Evolutionary conservation across 1,140 invertebrate genomes (phyloP), one percentile per base, ranked within the genome.

Genomic region (Berghia stephanieae): DNA sequence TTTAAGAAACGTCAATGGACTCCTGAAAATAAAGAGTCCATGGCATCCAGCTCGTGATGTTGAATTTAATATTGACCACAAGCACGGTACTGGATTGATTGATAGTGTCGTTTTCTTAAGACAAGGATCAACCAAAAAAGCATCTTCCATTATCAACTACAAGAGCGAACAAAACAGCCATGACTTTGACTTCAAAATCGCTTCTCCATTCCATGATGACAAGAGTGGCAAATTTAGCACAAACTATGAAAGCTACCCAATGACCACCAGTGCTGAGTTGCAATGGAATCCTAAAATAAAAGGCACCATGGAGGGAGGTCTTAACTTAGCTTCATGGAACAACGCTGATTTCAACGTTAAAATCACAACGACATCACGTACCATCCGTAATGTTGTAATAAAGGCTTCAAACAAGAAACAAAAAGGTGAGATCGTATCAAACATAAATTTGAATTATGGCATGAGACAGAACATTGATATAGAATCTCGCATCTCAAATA

Each of bases 341-440:
- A 52, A 75, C 44, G 31, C 80, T 43, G 49, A 75, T 31, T 40
- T 79, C 1, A 72, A 77, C 38, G 34, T 81, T 10, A 36, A 73
- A 21, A 18, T 83, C 18, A 80, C 70, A 21, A 69, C 79, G 38
- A 78, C 81, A n/a, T 73, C 78, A 42, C 27, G 67, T 63, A 46
- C 38, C 40, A 16, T 79, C 67, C 49, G 49, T 38, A 70, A n/a
- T 24, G 44, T 80, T 67, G 55, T 67, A 34, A 3, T 78, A n/a
- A 78, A 42, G 42, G 79, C 75, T 16, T 69, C 69, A 8, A 68
- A 55, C 70, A 74, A 57, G 27, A 52, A 67, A 5, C 44, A 75
- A 21, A 66, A 75, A 57, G 67, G 42, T 0, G 79, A 77, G 21
- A 24, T 66, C 42, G 31, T 74, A 2, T 55, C 75, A 24, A 76